phyloP scores from a whole-genome alignment of 2,797 vertebrate genomes.

The Astyanax mexicanus region DNA sequence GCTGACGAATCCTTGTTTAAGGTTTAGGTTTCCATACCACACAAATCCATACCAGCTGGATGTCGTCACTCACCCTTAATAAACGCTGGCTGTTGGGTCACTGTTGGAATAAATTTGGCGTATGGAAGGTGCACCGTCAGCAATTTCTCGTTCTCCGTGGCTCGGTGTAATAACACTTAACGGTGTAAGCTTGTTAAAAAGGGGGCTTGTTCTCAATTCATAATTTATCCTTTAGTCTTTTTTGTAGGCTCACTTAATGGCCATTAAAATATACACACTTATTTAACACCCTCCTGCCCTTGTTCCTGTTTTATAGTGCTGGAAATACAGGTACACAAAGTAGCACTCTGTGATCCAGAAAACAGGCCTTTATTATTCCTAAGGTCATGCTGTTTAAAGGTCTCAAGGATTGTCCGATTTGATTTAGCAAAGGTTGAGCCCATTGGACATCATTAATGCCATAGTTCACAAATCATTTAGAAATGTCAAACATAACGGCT shows the following conservation, averaged over 20 bases:
- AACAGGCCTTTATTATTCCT: slow-evolving; percentile 58
- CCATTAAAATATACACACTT: slow-evolving; percentile 23
- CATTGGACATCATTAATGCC: slow-evolving; percentile 69
- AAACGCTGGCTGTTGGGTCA: slow-evolving; percentile 40
- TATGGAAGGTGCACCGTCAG: slow-evolving; percentile 46
- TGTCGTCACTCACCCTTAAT: background rate
- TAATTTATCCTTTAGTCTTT: slow-evolving; percentile 19
- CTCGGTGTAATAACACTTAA: slow-evolving; percentile 27
- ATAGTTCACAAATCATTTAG: slow-evolving; percentile 71
- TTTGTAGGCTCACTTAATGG: slow-evolving; percentile 17
- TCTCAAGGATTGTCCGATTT: slow-evolving; percentile 64
- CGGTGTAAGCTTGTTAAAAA: slow-evolving; percentile 34
- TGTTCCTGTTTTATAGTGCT: slow-evolving; percentile 13
- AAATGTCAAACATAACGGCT: slow-evolving; percentile 72
- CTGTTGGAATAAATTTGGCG: slow-evolving; percentile 43
- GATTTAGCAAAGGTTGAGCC: slow-evolving; percentile 62
- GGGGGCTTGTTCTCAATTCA: slow-evolving; percentile 19
- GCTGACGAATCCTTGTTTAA: background rate
- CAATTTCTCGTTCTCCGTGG: slow-evolving; percentile 31
- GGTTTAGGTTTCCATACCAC: background rate
- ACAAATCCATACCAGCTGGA: background rate
- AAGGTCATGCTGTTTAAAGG: slow-evolving; percentile 70
- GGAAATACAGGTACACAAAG: slow-evolving; percentile 8
- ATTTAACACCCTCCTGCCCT: slow-evolving; percentile 21
- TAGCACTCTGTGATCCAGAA: slow-evolving; percentile 50